These are phyloP conservation scores for Hoplias malabaricus DNA, from an alignment of 2,113 vertebrate species.

Conservation along the genomic window DNA sequence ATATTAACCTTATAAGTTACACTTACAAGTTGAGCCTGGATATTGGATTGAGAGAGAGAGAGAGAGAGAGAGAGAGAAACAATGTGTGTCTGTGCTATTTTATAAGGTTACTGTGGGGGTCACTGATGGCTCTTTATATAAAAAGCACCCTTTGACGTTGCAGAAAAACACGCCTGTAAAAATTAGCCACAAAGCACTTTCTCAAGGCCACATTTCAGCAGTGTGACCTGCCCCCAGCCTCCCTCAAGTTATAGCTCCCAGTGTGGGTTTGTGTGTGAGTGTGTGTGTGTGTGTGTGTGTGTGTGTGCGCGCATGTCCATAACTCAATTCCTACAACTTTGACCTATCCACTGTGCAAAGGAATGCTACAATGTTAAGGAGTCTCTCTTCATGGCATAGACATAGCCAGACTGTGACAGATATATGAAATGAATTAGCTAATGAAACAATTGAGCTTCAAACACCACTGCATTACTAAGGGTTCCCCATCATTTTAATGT, in stretches of 20 bases:
- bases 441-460: too few species aligned
- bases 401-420: too few species aligned
- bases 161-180: conserved; percentile 18
- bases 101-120: conserved; percentile 22
- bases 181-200: conserved; percentile 36
- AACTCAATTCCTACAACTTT: background rate
- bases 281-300: conserved; percentile 15
- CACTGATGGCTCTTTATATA: conserved; percentile 22
- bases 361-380: conserved; percentile 6
- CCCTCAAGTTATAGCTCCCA: background rate
- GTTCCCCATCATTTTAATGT: too few species aligned
- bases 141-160: background rate
- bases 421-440: too few species aligned
- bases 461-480: too few species aligned
- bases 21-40: too few species aligned
- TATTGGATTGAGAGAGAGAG: background rate
- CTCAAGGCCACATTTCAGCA: conserved; percentile 31
- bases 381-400: too few species aligned
- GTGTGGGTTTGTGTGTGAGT: background rate
- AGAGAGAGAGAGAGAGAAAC: background rate
- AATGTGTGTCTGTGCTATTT: conserved; percentile 21
- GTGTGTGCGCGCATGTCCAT: background rate
- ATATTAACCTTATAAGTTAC: too few species aligned
- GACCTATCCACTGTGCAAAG: background rate
- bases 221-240: conserved; percentile 5